Base-by-base conservation (phyloP, 1,140 invertebrate genomes). In the Plectus sambesii region DNA sequence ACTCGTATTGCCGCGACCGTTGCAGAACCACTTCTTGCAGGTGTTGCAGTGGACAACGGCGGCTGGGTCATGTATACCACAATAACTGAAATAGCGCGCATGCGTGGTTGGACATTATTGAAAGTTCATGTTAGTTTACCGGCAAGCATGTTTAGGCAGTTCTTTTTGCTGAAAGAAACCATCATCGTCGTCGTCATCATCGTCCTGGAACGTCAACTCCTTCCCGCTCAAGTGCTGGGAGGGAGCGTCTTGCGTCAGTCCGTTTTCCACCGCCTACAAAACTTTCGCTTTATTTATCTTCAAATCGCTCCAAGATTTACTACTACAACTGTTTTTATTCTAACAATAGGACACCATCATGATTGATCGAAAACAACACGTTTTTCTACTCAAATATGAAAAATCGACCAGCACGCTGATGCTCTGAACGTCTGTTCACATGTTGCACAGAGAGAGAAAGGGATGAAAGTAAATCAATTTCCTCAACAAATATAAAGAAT, bases 1-100 rank as follows among this genome's bases (percentile, higher is more conserved):
- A 12, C 88, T 90, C 2, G 92, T 97, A 68, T 89, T 93, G 2
- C 93, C 93, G 56, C 90, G 78, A 4, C 90, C 90, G 78, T 99
- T 99, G 70, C 94, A 99, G 69, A 99, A 98, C 94, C 94, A 99
- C 70, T 96, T 96, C 60, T 92, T 90, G 68, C 93, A 97, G 33
- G 87, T 79, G 70, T 94, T 96, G 70, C 94, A 99, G 81, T 88
- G 87, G 19, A 97, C 89, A 26, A 99, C 92, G 58, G 86, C 92
- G 49, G 84, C 81, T 1, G 92, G 90, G 69, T 99, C 94, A 74
- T 96, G 88, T 56, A 99, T 92, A 39, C 92, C 92, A 74, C 94
- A 99, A 68, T 99, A 79, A 19, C 76, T 75, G 53, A 1, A 55
- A n/a, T 12, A 6, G 20, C 39, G 8, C 15, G 39, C 8, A 25